Evolutionary conservation across 2,113 vertebrate genomes (phyloP).

Genomic region (Anarrhichthys ocellatus): DNA sequence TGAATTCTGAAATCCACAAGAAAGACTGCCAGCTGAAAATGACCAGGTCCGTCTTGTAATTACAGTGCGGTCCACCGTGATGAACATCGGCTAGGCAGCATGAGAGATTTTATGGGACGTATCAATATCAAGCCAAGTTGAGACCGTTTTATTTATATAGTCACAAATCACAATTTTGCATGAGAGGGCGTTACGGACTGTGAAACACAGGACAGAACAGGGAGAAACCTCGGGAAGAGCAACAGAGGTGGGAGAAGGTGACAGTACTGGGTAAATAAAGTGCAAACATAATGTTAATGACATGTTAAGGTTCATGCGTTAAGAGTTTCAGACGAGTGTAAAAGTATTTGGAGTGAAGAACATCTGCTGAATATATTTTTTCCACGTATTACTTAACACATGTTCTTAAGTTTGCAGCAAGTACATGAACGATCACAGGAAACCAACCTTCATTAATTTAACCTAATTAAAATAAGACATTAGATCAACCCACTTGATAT

Average conservation of each 20-base stretch:
- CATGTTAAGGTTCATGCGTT: neutral
- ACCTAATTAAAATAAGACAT: neutral
- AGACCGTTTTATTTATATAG: slow-evolving; percentile 15
- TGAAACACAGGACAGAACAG: neutral
- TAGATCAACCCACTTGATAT: neutral
- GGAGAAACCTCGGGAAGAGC: neutral
- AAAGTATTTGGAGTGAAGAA: neutral
- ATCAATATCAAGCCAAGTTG: slow-evolving; percentile 6
- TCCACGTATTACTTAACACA: neutral
- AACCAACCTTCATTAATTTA: neutral
- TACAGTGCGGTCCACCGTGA: slow-evolving; percentile 22
- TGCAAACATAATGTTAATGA: neutral
- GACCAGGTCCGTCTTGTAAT: slow-evolving; percentile 43
- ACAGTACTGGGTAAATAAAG: too few relatives aligned
- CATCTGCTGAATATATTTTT: neutral
- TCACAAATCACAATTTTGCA: slow-evolving; percentile 15
- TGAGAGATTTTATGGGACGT: slow-evolving; percentile 15
- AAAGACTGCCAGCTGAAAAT: slow-evolving; percentile 40
- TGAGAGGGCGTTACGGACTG: neutral
- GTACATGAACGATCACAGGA: neutral
- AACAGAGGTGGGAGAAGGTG: neutral
- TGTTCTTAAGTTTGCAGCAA: neutral
- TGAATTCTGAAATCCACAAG: neutral
- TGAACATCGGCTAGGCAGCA: slow-evolving; percentile 8
- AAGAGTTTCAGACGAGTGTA: neutral